Base-by-base conservation (phyloP, 2,797 vertebrate species). In the Eurystomus glaucurus region DNA sequence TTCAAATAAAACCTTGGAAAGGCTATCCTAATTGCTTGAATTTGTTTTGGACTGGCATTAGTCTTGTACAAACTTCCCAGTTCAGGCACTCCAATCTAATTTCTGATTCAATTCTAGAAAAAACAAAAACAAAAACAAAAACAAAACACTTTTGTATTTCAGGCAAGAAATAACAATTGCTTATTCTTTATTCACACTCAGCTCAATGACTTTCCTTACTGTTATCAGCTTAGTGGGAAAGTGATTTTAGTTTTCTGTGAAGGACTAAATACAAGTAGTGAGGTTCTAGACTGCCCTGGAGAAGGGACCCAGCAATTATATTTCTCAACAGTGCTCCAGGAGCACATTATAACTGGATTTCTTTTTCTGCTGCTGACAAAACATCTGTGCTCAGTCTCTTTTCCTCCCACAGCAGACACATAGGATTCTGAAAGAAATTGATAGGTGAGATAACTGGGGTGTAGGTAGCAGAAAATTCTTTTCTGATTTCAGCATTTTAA, bases 281-380 rank as follows among this genome's bases (percentile, higher is more conserved):
- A 85, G n/a, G 69, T 95, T 93, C 83, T 93, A 90, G 92, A 90
- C 19, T 61, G 21, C 31, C 12, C 15, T 82, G 41, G 35, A 71
- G 48, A 93, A 86, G 52, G 20, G 3, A 5, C 4, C 1, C 9
- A 60, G 22, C 20, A 61, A 74, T 83, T 85, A 26, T 75, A 65
- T 82, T 90, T 75, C 29, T 45, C 7, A 85, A 5, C 1, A 51
- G 9, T 69, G 31, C 3, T 88, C 52, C n/a, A 48, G 39, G 13
- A 86, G 22, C 39, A 72, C 11, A 19, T 79, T 68, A 65, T 10
- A 84, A 39, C 21, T 74, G 21, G 7, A 39, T 33, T 35, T 50
- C 33, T 45, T 82, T 83, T 82, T 51, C 41, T 88, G 10, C 21
- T 2, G 3, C 22, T 78, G 50, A 64, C 31, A 72, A 86, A 87